Base-by-base conservation (phyloP, 2,113 vertebrate genomes). In the Lanius collurio region DNA sequence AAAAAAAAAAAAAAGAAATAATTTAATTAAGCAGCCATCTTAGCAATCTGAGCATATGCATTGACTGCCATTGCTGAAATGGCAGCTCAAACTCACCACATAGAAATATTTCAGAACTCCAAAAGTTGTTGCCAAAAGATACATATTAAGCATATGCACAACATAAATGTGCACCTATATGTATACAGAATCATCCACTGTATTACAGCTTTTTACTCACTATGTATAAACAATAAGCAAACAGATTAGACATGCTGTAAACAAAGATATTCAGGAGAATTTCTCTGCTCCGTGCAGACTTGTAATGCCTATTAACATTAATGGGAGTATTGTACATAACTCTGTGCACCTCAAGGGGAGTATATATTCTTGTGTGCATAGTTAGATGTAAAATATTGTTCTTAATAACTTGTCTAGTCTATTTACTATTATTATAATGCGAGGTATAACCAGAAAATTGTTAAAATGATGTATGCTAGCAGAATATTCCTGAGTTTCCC, bases 261-360 rank as follows among this genome's bases (percentile, higher is more conserved):
- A 95, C 81, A 92, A 83, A 93, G 83, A 87, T 76, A 91, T 95
- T 94, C 39, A 73, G 76, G 82, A 96, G 83, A 90, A 94, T 97
- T 96, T 93, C 68, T 92, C 31, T 82, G 55, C 92, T 94, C 23
- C 3, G 64, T 70, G 84, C 86, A 95, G 94, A 93, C 75, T 96
- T 94, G n/a, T 84, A 95, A 95, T 5, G 6, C 82, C 81, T 95
- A 97, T 94, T 96, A 97, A 92, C 93, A 90, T 95, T 97, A 96
- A 94, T 94, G 74, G 84, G 50, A 94, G 69, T 82, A 59, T 8
- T 93, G 91, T 91, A 95, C 60, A 88, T 92, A 94, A 81, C 49
- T 78, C 69, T 67, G 46, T 57, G 71, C 50, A 73, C 55, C 89
- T 91, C 93, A 52, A 87, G 90, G 79, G 89, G 75, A 83, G 82